These are phyloP conservation scores for Lota lota DNA, from an alignment of 2,113 vertebrate genomes.

Conservation along the genomic window DNA sequence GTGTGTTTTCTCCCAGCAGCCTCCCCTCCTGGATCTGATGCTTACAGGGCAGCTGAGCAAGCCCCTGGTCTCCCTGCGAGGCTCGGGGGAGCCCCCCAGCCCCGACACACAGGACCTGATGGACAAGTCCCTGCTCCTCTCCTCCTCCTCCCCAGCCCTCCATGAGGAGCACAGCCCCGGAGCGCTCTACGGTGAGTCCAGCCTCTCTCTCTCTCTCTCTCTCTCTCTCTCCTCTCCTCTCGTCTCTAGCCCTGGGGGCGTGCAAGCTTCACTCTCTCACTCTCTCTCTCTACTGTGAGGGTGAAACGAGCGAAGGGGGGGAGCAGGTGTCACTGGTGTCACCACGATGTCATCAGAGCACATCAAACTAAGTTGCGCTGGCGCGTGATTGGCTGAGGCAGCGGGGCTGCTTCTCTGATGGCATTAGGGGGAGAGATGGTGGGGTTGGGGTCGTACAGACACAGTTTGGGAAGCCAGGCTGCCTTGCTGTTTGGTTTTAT, in stretches of 20 bases:
- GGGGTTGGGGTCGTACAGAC: no score
- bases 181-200: conserved; percentile 96
- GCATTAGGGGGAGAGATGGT: no score
- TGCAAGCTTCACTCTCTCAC: neutral
- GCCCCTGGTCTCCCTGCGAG: conserved; percentile 93
- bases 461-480: no score
- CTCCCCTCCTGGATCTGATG: conserved; percentile 91
- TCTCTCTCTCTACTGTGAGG: neutral
- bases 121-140: conserved; percentile 90
- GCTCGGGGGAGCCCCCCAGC: conserved; percentile 90
- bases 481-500: no score
- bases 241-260: neutral
- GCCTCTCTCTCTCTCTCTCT: neutral
- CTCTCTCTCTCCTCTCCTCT: no score
- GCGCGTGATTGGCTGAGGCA: neutral
- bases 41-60: conserved; percentile 99
- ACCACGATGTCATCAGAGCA: conserved; percentile 9
- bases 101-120: conserved; percentile 90
- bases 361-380: conserved; percentile 44
- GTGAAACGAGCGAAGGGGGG: conserved; percentile 1
- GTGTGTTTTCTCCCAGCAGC: conserved; percentile 73
- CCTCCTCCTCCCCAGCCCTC: conserved; percentile 77
- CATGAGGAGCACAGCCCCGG: conserved; percentile 89
- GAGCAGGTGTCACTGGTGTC: conserved; percentile 6
- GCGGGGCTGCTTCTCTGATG: no score